Evolutionary conservation across 1,140 invertebrate genomes (phyloP).

Genomic region (Prorops nasuta): DNA sequence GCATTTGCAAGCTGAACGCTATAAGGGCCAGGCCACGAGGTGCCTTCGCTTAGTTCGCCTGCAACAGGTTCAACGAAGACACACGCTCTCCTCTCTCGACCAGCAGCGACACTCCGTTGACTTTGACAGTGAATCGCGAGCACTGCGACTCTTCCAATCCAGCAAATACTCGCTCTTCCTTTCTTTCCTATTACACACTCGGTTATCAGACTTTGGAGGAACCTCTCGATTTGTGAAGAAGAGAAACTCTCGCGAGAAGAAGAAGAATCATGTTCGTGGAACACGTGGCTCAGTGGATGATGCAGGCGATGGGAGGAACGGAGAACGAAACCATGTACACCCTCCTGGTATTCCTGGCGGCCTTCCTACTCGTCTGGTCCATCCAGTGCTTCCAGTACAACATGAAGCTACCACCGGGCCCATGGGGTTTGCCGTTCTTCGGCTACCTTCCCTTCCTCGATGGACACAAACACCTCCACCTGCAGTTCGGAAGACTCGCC

Average conservation of each 20-base stretch:
- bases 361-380: constrained; percentile 52
- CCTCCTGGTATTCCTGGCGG: constrained; percentile 59
- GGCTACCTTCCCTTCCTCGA: constrained; percentile 80
- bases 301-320: constrained; percentile 24
- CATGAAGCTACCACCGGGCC: constrained; percentile 74
- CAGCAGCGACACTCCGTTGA: too few relatives aligned
- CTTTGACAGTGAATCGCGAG: too few relatives aligned
- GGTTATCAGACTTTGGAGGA: too few relatives aligned
- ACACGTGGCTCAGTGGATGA: constrained; percentile 31
- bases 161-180: too few relatives aligned
- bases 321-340: constrained; percentile 31
- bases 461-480: constrained; percentile 73
- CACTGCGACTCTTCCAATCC: too few relatives aligned
- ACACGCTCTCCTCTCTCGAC: too few relatives aligned
- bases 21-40: too few relatives aligned
- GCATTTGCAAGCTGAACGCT: too few relatives aligned
- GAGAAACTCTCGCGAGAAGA: neutral
- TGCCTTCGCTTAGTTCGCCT: too few relatives aligned
- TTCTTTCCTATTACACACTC: too few relatives aligned
- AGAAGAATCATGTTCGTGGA: constrained; percentile 38
- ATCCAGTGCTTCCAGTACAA: constrained; percentile 59
- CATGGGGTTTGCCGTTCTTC: constrained; percentile 78
- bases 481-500: constrained; percentile 73
- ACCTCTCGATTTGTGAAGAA: neutral
- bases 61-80: too few relatives aligned